Percentiles rank a stretch among this genome's conserved stretches.
These are phyloP conservation scores for Drosophila chauvacae DNA, from an alignment of 1,140 invertebrate species.

Conservation along the genomic window DNA sequence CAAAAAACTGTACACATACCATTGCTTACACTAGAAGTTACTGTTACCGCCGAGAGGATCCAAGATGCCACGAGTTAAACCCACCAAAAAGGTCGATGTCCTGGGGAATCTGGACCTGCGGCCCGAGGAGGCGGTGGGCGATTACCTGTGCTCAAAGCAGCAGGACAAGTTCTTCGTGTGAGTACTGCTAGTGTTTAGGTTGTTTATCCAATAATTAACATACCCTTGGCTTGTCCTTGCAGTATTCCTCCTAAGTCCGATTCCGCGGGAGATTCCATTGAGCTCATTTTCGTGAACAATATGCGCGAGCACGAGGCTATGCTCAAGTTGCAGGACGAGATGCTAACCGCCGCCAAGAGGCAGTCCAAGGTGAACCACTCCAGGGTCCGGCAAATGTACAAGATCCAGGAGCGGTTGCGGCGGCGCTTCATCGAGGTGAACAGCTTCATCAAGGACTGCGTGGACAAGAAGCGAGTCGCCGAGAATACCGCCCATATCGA, in stretches of 20 bases:
- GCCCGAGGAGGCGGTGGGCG: conserved; percentile 75
- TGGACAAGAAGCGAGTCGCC: conserved; percentile 67
- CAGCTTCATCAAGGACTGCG: conserved; percentile 80
- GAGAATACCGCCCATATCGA: conserved; percentile 63
- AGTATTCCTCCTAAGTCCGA: conserved; percentile 76
- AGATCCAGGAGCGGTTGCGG: conserved; percentile 69
- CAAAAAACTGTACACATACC: not conserved
- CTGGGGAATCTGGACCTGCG: conserved; percentile 77
- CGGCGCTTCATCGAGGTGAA: conserved; percentile 80
- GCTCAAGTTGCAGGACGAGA: conserved; percentile 68
- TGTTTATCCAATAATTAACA: too few relatives aligned
- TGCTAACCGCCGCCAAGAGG: conserved; percentile 60
- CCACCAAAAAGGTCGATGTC: conserved; percentile 77
- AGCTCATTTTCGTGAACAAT: conserved; percentile 74
- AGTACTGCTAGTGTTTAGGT: conserved; percentile 11
- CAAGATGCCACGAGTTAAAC: conserved; percentile 79
- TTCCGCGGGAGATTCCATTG: conserved; percentile 73
- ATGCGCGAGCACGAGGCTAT: conserved; percentile 71
- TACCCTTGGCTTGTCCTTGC: not conserved
- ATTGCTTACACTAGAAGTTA: conserved; percentile 12
- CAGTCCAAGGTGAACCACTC: conserved; percentile 59
- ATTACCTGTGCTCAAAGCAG: conserved; percentile 69
- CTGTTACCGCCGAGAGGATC: conserved; percentile 9
- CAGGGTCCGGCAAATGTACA: conserved; percentile 70
- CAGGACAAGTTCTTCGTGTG: conserved; percentile 78